phyloP scores from a whole-genome alignment of 2,797 vertebrate genomes.

The Brachyrhaphis roseni region DNA sequence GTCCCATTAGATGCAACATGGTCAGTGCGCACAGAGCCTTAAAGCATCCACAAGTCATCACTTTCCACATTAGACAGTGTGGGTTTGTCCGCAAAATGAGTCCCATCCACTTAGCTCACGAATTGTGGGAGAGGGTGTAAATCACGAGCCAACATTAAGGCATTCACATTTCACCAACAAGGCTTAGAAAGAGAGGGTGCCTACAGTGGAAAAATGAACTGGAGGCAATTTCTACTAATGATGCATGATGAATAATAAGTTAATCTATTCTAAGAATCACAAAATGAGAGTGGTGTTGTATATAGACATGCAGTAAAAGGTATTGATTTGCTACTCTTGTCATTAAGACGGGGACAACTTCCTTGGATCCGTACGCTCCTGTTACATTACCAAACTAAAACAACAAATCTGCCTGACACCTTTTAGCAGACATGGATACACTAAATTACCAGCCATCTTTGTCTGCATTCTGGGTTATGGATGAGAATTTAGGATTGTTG shows the following conservation, averaged over 20 bases:
- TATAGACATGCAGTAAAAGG: slow-evolving; percentile 60
- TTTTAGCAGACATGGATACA: slow-evolving; percentile 43
- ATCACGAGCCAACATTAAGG: slow-evolving; percentile 45
- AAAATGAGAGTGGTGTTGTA: slow-evolving; percentile 43
- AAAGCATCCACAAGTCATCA: slow-evolving; percentile 75
- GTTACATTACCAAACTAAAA: slow-evolving; percentile 13
- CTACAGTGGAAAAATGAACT: slow-evolving; percentile 29
- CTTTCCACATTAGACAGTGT: slow-evolving; percentile 72
- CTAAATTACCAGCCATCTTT: slow-evolving; percentile 63
- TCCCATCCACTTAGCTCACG: slow-evolving; percentile 66
- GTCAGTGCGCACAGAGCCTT: slow-evolving; percentile 64
- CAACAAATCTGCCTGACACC: slow-evolving; percentile 27
- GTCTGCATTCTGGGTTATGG: slow-evolving; percentile 50
- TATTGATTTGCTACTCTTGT: slow-evolving; percentile 70
- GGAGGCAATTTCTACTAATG: slow-evolving; percentile 37
- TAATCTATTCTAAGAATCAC: slow-evolving; percentile 49
- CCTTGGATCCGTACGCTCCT: slow-evolving; percentile 16
- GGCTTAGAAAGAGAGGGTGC: slow-evolving; percentile 26
- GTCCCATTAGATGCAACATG: slow-evolving; percentile 75
- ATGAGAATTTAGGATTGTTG: slow-evolving; percentile 75
- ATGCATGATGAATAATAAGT: slow-evolving; percentile 43
- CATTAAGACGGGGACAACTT: slow-evolving; percentile 44
- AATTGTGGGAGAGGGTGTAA: slow-evolving; percentile 58
- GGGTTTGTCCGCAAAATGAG: slow-evolving; percentile 67
- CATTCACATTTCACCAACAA: slow-evolving; percentile 42